Evolutionary conservation across 2,888 invertebrate species (phyloP).

Genomic region (Celastrina argiolus): DNA sequence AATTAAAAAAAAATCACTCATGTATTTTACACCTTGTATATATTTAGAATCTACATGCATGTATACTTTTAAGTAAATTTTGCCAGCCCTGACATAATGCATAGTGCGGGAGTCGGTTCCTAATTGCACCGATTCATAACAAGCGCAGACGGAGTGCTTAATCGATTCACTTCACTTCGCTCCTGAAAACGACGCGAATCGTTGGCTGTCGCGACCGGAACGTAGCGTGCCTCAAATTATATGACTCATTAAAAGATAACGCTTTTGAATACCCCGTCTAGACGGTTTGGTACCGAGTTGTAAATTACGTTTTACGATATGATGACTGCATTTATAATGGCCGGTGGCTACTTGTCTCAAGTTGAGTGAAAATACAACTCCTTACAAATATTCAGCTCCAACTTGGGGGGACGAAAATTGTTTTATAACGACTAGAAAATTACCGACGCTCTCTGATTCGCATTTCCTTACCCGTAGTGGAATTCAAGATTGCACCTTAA

Average conservation of each 20-base stretch:
- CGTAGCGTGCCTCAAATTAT: slow-evolving; percentile 1
- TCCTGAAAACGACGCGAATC: slow-evolving; percentile 9
- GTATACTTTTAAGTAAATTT: neutral
- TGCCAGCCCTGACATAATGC: slow-evolving; percentile 27
- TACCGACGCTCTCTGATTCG: neutral
- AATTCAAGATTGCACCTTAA: slow-evolving; percentile 20
- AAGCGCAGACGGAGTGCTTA: slow-evolving; percentile 43
- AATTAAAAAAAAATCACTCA: too few species aligned
- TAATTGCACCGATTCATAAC: slow-evolving; percentile 66
- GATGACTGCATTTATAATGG: neutral
- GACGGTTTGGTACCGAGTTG: neutral
- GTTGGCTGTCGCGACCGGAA: neutral
- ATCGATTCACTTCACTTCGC: slow-evolving; percentile 36
- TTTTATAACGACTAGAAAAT: neutral
- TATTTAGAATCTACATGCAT: too few species aligned
- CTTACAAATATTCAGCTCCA: neutral
- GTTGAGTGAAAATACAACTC: neutral
- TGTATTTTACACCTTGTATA: too few species aligned
- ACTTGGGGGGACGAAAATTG: neutral
- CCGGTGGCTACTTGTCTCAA: neutral
- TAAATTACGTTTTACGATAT: neutral
- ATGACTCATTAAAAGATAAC: slow-evolving; percentile 19
- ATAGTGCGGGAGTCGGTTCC: slow-evolving; percentile 34
- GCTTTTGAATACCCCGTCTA: slow-evolving; percentile 11
- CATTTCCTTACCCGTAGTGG: neutral